Evolutionary conservation across 2,888 invertebrate genomes (phyloP), one percentile per base, ranked within the genome.

Genomic region (Biston betularia): DNA sequence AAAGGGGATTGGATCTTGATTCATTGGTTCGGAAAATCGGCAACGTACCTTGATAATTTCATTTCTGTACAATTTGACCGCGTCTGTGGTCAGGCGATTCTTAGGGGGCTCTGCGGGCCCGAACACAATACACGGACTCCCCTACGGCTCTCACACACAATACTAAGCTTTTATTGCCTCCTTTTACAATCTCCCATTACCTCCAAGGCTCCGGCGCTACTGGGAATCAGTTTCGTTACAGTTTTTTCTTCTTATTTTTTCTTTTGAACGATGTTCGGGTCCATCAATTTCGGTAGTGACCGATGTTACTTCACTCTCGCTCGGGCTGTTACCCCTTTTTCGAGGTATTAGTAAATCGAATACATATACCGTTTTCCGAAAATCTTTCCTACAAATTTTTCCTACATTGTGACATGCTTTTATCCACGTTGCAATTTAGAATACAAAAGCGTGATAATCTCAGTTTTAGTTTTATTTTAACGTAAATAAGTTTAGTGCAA

Each of bases 51-150:
- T 93, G 93, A 93, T 93, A 93, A 93, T 93, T 93, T 93, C 93
- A 93, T 93, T 93, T 93, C 93, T 93, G 93, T 93, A 93, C 93
- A 93, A 93, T 93, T 93, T 93, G 93, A 93, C 92, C 93, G 93
- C 89, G 89, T 85, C 89, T 89, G 91, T 90, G 92, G 92, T 92
- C 92, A 89, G 92, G 81, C 92, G 90, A 89, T 89, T 90, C 91
- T 89, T 90, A 87, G 88, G 88, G 88, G 85, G 87, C 92, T 87
- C 90, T 80, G 84, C 83, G 91, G 92, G 83, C 86, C 87, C 89
- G 85, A 87, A 86, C 81, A 93, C 92, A 93, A 93, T 93, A 90
- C 92, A 84, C 80, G 82, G 83, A 85, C 86, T 89, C 90, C 92
- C 92, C 91, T 87, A 88, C 89, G 92, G 89, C 83, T 87, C 90